Percentiles rank a stretch among this genome's conserved stretches.
Conservation (phyloP, 2,888 invertebrate genomes). For the Eupithecia abbreviata region DNA sequence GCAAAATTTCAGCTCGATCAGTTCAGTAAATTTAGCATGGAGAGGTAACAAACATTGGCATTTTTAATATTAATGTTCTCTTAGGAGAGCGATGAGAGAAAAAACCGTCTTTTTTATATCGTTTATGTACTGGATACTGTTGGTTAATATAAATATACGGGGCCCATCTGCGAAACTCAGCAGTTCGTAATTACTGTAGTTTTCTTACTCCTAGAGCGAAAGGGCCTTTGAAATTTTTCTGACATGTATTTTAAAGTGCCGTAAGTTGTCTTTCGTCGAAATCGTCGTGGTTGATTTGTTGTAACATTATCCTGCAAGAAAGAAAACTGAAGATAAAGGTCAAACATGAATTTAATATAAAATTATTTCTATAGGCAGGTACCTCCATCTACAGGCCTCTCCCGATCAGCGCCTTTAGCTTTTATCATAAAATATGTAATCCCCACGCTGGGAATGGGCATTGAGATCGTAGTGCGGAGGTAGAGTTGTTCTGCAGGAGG, state of each 20-base stretch:
- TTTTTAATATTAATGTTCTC: not conserved
- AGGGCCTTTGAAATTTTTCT: slow-evolving; percentile 48
- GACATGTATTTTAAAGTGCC: slow-evolving; percentile 44
- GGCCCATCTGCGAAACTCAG: not conserved
- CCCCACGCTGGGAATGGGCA: not conserved
- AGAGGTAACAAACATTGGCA: not conserved
- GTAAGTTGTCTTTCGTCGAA: slow-evolving; percentile 42
- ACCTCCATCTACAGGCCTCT: too few species aligned
- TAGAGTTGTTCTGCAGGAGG: not conserved
- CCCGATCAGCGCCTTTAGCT: not conserved
- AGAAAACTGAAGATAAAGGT: not conserved
- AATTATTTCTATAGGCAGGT: too few species aligned
- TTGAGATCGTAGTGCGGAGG: too few species aligned
- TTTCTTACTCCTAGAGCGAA: slow-evolving; percentile 28
- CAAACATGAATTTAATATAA: not conserved
- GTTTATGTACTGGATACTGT: too few species aligned
- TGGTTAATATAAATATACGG: not conserved
- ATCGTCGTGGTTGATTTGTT: not conserved
- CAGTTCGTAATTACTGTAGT: slow-evolving; percentile 3
- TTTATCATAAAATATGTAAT: not conserved
- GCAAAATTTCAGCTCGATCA: not conserved
- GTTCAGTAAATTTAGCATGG: not conserved
- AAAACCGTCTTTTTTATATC: too few species aligned
- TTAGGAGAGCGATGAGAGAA: too few species aligned
- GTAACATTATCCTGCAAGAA: not conserved